Percentiles rank a stretch among this genome's conserved stretches.
Conservation (phyloP, 2,113 vertebrate species). For the Cryptotis parvus region DNA sequence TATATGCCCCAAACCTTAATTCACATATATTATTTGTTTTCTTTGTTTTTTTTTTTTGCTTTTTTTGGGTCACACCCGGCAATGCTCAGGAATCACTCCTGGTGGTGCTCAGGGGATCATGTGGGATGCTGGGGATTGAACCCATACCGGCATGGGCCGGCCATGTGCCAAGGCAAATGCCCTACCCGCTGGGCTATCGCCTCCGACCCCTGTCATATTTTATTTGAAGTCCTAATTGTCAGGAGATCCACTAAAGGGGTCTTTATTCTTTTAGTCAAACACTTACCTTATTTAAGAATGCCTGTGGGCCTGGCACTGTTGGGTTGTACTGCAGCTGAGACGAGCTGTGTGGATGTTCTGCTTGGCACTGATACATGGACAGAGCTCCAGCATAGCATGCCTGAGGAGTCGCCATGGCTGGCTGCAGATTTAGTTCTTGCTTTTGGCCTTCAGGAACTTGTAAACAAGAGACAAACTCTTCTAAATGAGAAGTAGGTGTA, state of each 20-base stretch:
- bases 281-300: constrained; percentile 85
- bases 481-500: constrained; percentile 83
- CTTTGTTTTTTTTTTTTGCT: too few species aligned
- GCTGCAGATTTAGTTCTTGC: constrained; percentile 81
- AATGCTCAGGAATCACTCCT: too few species aligned
- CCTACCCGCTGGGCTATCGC: too few species aligned
- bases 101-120: too few species aligned
- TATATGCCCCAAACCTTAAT: too few species aligned
- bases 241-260: not conserved
- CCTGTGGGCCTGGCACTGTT: constrained; percentile 73
- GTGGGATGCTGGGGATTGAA: too few species aligned
- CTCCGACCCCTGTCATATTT: too few species aligned
- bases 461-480: constrained; percentile 88
- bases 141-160: too few species aligned
- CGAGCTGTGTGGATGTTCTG: constrained; percentile 79
- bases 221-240: too few species aligned
- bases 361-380: constrained; percentile 87
- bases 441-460: constrained; percentile 84
- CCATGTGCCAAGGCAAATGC: too few species aligned
- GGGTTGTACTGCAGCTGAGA: constrained; percentile 82
- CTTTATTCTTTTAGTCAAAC: not conserved
- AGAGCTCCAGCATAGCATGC: constrained; percentile 85
- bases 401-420: constrained; percentile 77
- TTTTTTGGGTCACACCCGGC: too few species aligned
- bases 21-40: too few species aligned